Conservation (phyloP, 2,113 vertebrate species). For the Chroicocephalus ridibundus region DNA sequence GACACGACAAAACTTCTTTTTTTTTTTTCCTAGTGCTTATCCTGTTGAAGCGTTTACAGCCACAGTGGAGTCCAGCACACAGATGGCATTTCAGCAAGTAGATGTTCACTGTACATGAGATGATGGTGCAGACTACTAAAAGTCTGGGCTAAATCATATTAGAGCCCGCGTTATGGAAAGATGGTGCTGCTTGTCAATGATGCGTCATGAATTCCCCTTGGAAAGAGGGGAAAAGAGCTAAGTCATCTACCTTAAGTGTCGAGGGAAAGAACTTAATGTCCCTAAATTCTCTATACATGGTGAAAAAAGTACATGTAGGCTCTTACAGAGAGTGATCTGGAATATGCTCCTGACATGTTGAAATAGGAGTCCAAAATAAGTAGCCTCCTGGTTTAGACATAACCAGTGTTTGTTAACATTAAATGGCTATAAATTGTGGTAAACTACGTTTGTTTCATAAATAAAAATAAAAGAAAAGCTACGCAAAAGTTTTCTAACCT, state of each 20-base stretch:
- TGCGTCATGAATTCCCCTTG: neutral
- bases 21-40: neutral
- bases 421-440: neutral
- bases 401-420: neutral
- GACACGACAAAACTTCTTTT: neutral
- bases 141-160: neutral
- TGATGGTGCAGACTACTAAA: neutral
- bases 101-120: neutral
- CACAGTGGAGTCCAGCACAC: neutral
- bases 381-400: neutral
- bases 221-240: neutral
- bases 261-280: neutral
- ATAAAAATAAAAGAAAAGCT: neutral
- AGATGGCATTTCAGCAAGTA: neutral
- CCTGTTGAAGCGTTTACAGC: neutral
- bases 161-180: neutral
- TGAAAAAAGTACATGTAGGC: rapidly evolving
- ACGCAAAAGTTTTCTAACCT: neutral
- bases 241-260: neutral
- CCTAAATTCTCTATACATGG: neutral
- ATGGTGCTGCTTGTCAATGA: neutral
- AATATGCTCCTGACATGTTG: neutral
- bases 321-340: neutral
- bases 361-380: neutral
- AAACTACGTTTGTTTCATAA: neutral